Evolutionary conservation across 2,888 invertebrate species (phyloP), one percentile per base, ranked within the genome.

Genomic region (Mythimna vitellina): DNA sequence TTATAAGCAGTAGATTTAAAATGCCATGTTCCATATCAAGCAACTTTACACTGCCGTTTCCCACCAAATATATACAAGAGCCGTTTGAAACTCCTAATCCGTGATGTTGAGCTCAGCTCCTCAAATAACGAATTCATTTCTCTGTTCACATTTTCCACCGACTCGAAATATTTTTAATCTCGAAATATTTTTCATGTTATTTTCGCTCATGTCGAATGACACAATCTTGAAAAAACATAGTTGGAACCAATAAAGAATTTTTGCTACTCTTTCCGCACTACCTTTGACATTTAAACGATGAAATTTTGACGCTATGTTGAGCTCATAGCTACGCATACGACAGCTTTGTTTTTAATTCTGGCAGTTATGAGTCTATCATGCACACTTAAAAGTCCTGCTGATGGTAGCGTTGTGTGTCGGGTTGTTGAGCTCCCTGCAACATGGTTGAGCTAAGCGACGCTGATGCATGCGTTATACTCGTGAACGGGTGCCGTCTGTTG

Each of bases 371-470:
- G 38, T 51, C 25, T 60, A 74, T 66, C 73, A 78, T 69, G 57
- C 62, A 65, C 65, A 29, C 73, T 78, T 0, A 35, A 78, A 54
- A 32, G 49, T 78, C n/a, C 29, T 66, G 58, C 22, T 66, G 29
- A 38, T 29, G 66, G 66, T 70, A 51, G 79, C 69, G 65, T 25
- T 12, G 17, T 67, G 79, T 64, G 20, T 70, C 29, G 56, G 69
- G 69, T 66, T 69, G 51, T 73, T 60, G 7, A 56, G 65, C 63
- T 79, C 79, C 64, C 60, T 70, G 29, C 29, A 67, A 70, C 17
- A 73, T 73, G 79, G 64, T 74, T 63, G 79, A 78, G 74, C 49
- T 64, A 32, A 51, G 8, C 57, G 73, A 12, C 32, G 73, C 73
- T 78, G 68, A 78, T 63, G 57, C 58, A 65, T 51, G 68, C 65